A percentile compares a stretch with the other conserved stretches of the same genome.
These are phyloP conservation scores for Lateolabrax maculatus DNA, from an alignment of 2,797 vertebrate genomes.

Conservation along the genomic window DNA sequence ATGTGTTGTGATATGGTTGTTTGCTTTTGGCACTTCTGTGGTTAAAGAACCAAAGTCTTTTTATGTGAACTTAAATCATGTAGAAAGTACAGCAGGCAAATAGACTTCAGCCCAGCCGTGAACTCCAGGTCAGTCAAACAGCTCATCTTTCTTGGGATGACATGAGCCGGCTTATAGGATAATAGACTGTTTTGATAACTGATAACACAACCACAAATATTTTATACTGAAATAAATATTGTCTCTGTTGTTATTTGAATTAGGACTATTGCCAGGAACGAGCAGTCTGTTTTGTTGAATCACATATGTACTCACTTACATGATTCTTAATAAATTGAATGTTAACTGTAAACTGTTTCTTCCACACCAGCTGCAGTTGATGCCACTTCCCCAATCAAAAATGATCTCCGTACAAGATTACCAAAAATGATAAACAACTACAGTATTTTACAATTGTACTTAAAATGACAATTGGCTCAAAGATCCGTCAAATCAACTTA, in stretches of 20 bases:
- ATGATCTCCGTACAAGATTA: neutral
- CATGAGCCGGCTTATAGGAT: constrained; percentile 13
- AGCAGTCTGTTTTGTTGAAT: neutral
- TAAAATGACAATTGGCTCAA: neutral
- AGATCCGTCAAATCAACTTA: neutral
- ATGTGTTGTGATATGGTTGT: neutral
- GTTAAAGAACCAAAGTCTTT: constrained; percentile 19
- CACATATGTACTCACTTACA: neutral
- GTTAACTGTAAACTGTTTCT: neutral
- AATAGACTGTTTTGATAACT: constrained; percentile 18
- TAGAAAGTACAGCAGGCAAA: constrained; percentile 21
- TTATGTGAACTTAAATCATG: constrained; percentile 21
- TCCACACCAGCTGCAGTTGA: neutral
- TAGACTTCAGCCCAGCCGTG: constrained; percentile 29
- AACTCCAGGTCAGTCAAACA: constrained; percentile 31
- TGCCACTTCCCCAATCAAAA: neutral
- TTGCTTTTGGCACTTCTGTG: constrained; percentile 34
- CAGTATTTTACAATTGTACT: neutral
- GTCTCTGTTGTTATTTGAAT: neutral
- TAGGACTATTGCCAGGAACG: neutral
- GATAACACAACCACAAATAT: constrained; percentile 7
- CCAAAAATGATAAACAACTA: neutral
- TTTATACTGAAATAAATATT: neutral
- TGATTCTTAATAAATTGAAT: neutral
- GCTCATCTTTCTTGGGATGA: constrained; percentile 43